Percentiles rank a stretch among this genome's conserved stretches.
Evolutionary conservation across 2,888 invertebrate species (phyloP).

Genomic region (Polyploca ridens): DNA sequence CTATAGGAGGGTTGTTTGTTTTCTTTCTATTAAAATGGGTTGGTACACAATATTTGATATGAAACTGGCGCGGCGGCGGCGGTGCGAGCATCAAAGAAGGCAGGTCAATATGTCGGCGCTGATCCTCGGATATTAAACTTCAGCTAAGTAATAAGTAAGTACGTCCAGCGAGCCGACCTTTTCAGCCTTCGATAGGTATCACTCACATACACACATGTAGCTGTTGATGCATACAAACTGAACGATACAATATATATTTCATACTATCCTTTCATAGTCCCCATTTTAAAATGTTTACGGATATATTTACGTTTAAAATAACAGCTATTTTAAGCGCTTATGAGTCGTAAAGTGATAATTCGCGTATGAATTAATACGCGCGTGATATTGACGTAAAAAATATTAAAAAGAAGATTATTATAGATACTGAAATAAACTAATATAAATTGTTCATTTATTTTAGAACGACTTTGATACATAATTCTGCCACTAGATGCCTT

Average conservation of each 20-base stretch:
- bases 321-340: too few species aligned
- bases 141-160: conserved; percentile 18
- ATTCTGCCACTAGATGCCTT: not conserved
- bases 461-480: not conserved
- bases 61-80: not conserved
- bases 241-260: too few species aligned
- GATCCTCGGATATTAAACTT: conserved; percentile 44
- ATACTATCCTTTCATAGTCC: too few species aligned
- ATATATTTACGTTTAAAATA: too few species aligned
- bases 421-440: too few species aligned
- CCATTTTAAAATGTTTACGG: too few species aligned
- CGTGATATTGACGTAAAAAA: too few species aligned
- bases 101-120: conserved; percentile 30
- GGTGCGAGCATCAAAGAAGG: conserved; percentile 25
- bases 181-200: conserved; percentile 10
- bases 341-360: too few species aligned
- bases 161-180: conserved; percentile 15
- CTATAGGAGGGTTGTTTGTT: not conserved
- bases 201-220: not conserved
- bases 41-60: conserved; percentile 7
- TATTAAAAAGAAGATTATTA: too few species aligned
- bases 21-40: conserved; percentile 6
- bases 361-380: too few species aligned
- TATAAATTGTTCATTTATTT: too few species aligned
- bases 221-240: not conserved